A percentile compares a stretch with the other conserved stretches of the same genome.
Evolutionary conservation across 2,888 invertebrate genomes (phyloP).

Genomic region (Aplocera efformata): DNA sequence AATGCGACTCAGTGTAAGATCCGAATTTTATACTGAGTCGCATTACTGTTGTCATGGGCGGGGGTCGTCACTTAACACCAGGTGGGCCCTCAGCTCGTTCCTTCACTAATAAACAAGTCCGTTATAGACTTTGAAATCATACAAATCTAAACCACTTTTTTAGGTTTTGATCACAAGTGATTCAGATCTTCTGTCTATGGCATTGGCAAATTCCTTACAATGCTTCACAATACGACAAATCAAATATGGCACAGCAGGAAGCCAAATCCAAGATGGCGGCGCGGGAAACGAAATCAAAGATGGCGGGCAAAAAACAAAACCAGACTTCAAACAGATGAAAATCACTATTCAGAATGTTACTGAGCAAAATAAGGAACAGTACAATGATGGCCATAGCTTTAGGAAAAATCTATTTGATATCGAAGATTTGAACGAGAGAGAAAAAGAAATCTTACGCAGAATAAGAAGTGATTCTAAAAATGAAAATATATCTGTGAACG

Average conservation of each 20-base stretch:
- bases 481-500: too few species aligned
- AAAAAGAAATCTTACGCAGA: slow-evolving; percentile 2
- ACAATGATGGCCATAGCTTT: too few species aligned
- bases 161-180: slow-evolving; percentile 47
- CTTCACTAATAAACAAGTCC: too few species aligned
- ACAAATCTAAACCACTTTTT: slow-evolving; percentile 15
- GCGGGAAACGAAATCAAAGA: slow-evolving; percentile 10
- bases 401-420: neutral
- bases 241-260: slow-evolving; percentile 28
- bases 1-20: too few species aligned
- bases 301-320: slow-evolving; percentile 7
- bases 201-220: slow-evolving; percentile 31
- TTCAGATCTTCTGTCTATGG: slow-evolving; percentile 28
- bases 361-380: too few species aligned
- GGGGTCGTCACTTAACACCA: too few species aligned
- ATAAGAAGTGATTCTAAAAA: too few species aligned
- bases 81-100: too few species aligned
- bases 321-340: slow-evolving; percentile 6
- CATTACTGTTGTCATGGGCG: too few species aligned
- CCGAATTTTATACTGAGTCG: too few species aligned
- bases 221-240: slow-evolving; percentile 35
- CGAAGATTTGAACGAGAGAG: slow-evolving; percentile 6
- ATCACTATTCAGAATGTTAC: slow-evolving; percentile 20
- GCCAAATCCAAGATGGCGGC: slow-evolving; percentile 26
- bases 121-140: neutral